Evolutionary conservation across 2,113 vertebrate species (phyloP).

Genomic region (Anguilla rostrata): DNA sequence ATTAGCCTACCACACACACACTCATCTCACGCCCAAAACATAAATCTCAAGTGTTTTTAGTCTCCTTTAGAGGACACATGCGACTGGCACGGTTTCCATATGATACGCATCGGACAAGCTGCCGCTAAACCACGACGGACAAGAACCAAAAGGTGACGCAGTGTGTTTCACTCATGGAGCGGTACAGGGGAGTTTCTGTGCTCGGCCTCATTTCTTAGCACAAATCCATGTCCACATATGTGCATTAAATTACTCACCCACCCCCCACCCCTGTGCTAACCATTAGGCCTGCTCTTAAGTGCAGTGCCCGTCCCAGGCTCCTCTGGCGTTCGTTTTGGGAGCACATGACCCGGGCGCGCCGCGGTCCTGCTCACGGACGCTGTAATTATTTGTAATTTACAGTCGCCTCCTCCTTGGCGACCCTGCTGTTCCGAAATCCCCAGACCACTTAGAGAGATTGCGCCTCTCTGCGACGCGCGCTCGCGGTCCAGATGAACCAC

Average conservation of each 20-base stretch:
- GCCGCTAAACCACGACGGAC: no score
- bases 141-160: not conserved
- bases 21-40: no score
- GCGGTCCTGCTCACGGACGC: slow-evolving; percentile 61
- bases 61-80: no score
- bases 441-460: slow-evolving; percentile 67
- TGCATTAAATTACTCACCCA: not conserved
- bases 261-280: slow-evolving; percentile 28
- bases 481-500: slow-evolving; percentile 69
- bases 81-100: no score
- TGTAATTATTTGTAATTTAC: slow-evolving; percentile 77
- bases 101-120: no score
- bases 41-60: no score
- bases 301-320: slow-evolving; percentile 47
- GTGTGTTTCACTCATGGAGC: no score
- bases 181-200: no score
- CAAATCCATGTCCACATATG: not conserved
- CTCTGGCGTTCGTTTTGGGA: slow-evolving; percentile 46
- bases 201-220: not conserved
- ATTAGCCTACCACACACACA: no score
- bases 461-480: slow-evolving; percentile 63
- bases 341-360: slow-evolving; percentile 50
- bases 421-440: slow-evolving; percentile 63
- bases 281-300: slow-evolving; percentile 45
- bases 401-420: slow-evolving; percentile 60